These are phyloP conservation scores for Ischnus inquisitorius DNA, from an alignment of 2,888 invertebrate genomes.

Conservation along the genomic window DNA sequence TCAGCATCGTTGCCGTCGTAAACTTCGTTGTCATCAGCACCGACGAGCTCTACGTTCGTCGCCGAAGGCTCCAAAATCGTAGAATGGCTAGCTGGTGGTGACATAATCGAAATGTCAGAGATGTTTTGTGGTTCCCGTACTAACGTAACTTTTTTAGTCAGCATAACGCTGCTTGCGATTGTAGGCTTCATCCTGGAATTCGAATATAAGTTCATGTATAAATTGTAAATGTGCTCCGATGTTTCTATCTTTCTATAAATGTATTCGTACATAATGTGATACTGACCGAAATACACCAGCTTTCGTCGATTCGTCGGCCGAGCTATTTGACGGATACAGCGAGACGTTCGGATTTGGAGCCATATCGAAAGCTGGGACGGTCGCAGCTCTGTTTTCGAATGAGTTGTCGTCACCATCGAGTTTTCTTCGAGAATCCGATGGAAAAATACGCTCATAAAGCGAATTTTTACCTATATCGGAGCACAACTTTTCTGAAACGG, in stretches of 20 bases:
- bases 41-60: neutral
- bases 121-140: conserved; percentile 46
- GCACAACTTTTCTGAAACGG: neutral
- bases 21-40: neutral
- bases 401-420: neutral
- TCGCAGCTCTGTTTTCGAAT: neutral
- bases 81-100: neutral
- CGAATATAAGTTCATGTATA: too few relatives aligned
- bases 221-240: too few relatives aligned
- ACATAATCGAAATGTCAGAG: conserved; percentile 11
- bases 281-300: conserved; percentile 34
- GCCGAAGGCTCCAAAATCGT: neutral
- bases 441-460: neutral
- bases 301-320: conserved; percentile 40
- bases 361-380: neutral
- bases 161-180: neutral
- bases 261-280: conserved; percentile 27
- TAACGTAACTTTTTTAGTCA: neutral
- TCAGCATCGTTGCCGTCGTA: neutral
- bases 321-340: conserved; percentile 6
- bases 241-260: too few relatives aligned
- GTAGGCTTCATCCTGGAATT: conserved; percentile 21
- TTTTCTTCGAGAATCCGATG: neutral
- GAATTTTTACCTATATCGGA: neutral
- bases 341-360: conserved; percentile 8